Evolutionary conservation across 2,113 vertebrate genomes (phyloP).

Genomic region (Brevimyrus niger): DNA sequence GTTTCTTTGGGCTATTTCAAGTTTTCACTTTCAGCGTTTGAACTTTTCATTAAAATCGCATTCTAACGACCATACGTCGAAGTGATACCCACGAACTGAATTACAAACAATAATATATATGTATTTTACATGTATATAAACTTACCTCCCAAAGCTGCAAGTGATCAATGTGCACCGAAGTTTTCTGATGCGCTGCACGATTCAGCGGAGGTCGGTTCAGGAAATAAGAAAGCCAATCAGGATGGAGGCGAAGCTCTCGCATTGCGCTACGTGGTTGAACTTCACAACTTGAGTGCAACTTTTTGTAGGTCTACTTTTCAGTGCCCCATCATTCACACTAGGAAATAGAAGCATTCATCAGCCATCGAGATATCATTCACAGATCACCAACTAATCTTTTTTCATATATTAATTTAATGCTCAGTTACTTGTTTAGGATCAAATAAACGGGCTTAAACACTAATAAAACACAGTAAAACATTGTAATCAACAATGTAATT

Average conservation of each 20-base stretch:
- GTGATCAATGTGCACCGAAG: background rate
- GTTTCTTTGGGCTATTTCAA: background rate
- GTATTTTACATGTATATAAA: background rate
- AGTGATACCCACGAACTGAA: background rate
- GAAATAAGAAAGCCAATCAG: slow-evolving; percentile 9
- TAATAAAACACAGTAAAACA: background rate
- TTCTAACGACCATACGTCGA: background rate
- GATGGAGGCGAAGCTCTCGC: background rate
- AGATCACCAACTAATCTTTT: background rate
- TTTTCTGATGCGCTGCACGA: slow-evolving; percentile 8
- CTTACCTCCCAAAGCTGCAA: background rate
- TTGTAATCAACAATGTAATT: background rate
- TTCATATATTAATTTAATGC: background rate
- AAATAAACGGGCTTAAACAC: background rate
- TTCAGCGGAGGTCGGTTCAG: background rate
- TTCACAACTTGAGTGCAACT: background rate
- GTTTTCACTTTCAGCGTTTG: background rate
- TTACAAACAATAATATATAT: background rate
- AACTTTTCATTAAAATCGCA: background rate
- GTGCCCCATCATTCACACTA: background rate
- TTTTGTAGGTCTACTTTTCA: background rate
- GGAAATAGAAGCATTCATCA: background rate
- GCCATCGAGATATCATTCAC: background rate
- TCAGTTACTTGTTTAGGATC: background rate
- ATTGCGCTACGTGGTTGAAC: background rate